Percentiles rank a stretch among this genome's conserved stretches.
Conservation (phyloP, 2,888 invertebrate species). For the Lydus trimaculatus region DNA sequence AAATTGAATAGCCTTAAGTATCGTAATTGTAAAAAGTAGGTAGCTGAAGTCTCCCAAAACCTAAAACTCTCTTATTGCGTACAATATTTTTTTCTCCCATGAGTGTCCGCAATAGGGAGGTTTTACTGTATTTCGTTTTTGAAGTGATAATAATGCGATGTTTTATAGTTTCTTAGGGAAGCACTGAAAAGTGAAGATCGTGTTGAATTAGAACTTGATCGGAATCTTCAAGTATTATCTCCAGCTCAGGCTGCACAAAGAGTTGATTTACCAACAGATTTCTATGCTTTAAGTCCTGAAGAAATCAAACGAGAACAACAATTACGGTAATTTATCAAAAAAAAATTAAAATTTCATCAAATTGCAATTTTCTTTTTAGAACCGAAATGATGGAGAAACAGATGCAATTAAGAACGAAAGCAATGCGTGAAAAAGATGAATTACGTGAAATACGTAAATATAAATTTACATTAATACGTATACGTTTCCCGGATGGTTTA, state of each 20-base stretch:
- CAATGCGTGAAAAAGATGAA: constrained; percentile 93
- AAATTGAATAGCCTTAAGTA: too few relatives aligned
- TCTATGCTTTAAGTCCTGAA: constrained; percentile 81
- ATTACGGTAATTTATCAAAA: constrained; percentile 63
- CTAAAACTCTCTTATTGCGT: too few relatives aligned
- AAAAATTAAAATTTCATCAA: background rate
- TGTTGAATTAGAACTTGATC: constrained; percentile 83
- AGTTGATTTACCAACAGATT: constrained; percentile 80
- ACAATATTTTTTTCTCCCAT: too few relatives aligned
- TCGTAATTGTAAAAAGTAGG: too few relatives aligned
- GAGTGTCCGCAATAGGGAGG: too few relatives aligned
- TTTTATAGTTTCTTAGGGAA: constrained; percentile 72
- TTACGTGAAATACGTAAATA: constrained; percentile 80
- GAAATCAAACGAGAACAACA: constrained; percentile 87
- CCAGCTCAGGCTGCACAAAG: constrained; percentile 76
- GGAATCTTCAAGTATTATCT: constrained; percentile 83
- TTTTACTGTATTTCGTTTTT: too few relatives aligned
- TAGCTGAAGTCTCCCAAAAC: too few relatives aligned
- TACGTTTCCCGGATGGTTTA: constrained; percentile 89
- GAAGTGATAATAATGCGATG: background rate
- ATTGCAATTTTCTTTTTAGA: constrained; percentile 58
- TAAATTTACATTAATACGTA: constrained; percentile 83
- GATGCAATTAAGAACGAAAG: constrained; percentile 88
- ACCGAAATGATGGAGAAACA: constrained; percentile 80
- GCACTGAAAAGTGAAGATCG: constrained; percentile 81